Conservation (phyloP, 2,888 invertebrate genomes). For the Smittia aterrima region DNA sequence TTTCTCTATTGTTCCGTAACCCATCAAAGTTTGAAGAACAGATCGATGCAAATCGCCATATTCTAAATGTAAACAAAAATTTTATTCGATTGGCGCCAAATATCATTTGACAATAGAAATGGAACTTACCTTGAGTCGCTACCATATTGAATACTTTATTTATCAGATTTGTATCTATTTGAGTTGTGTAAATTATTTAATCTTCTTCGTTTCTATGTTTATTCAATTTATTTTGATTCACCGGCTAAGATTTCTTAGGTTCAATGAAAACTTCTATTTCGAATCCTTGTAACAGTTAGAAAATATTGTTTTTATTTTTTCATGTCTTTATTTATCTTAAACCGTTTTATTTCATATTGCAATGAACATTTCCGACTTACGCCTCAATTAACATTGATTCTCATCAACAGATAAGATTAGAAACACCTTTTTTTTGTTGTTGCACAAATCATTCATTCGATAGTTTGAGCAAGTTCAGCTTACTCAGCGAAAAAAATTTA, state of each 20-base stretch:
- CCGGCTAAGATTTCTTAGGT: too few relatives aligned
- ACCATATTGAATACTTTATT: neutral
- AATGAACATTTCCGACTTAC: neutral
- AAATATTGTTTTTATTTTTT: too few relatives aligned
- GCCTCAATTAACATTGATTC: constrained; percentile 4
- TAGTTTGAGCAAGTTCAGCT: too few relatives aligned
- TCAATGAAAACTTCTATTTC: too few relatives aligned
- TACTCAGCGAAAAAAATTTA: too few relatives aligned
- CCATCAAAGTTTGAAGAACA: constrained; percentile 4
- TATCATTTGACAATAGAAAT: too few relatives aligned
- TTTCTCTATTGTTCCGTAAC: constrained; percentile 6
- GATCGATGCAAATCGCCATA: constrained; percentile 27
- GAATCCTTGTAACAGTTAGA: too few relatives aligned
- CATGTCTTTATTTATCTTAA: neutral
- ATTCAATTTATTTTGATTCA: too few relatives aligned
- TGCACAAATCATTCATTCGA: too few relatives aligned
- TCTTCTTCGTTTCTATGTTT: too few relatives aligned
- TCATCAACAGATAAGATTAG: constrained; percentile 2
- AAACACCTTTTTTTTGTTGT: neutral
- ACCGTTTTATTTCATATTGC: neutral
- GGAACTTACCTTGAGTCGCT: neutral
- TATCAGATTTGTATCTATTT: neutral
- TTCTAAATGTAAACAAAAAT: neutral
- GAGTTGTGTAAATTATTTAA: too few relatives aligned
- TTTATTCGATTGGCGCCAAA: neutral